Base-by-base conservation (phyloP, 1,140 invertebrate species). In the Tachypleus tridentatus region DNA sequence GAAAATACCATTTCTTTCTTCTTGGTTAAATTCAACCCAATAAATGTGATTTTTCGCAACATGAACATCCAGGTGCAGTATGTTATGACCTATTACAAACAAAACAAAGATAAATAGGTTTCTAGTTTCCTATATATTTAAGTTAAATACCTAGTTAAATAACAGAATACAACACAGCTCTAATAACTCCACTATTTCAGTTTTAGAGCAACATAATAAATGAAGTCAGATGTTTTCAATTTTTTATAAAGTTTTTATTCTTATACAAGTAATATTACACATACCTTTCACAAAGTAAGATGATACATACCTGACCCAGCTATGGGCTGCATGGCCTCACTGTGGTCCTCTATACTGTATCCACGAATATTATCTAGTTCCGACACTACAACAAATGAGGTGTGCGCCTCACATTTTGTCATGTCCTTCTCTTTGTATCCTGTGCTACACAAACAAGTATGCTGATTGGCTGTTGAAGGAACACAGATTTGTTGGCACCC, bases 261-360 rank as follows among this genome's bases (percentile, higher is more conserved):
- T 29, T 29, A 29, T 29, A 29, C 29, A 29, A 29, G 29, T 29
- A 29, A 2, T 29, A 29, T 29, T 29, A 29, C 29, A 29, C 0
- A 29, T 29, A 29, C 29, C 29, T 29, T 29, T 29, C 29, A 29
- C 29, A 29, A 29, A 29, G 29, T 29, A 29, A 29, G 29, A 29
- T 29, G 29, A 48, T 4, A 51, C 64, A 68, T 73, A 80, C 90
- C 80, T 0, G 79, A 71, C 3, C 91, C 91, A 7, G 88, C 84
- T n/a, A 98, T 88, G 0, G 95, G 94, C 4, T 93, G 84, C 88
- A 97, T 97, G 0, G 93, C 93, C 76, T 97, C 93, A 9, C 86
- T 82, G 50, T 87, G 87, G 67, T 88, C 86, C n/a, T 86, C 87
- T 10, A 94, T 73, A 73, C 87, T 88, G 76, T 92, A 95, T 3